Conservation (phyloP, 2,797 vertebrate genomes). For the Sebastes diaconus region DNA sequence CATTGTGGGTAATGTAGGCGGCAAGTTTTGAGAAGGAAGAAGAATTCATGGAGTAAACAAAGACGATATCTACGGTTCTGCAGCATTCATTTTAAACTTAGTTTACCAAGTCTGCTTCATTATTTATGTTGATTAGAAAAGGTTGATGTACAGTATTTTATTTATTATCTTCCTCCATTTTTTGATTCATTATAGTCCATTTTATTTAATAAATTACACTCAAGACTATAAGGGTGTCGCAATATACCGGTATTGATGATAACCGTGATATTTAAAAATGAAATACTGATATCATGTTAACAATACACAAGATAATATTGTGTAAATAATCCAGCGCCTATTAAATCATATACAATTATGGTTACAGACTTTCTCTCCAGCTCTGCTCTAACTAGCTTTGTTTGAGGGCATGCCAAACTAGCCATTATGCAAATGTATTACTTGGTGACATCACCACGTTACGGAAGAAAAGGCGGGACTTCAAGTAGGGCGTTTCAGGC, state of each 20-base stretch:
- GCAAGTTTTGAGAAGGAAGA: neutral
- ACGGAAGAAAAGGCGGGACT: too few species aligned
- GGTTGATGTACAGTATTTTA: neutral
- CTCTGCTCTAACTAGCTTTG: too few species aligned
- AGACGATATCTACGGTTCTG: neutral
- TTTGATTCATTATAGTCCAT: neutral
- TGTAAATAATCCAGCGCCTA: too few species aligned
- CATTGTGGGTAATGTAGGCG: neutral
- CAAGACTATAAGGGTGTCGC: neutral
- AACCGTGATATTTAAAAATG: too few species aligned
- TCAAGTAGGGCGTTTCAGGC: too few species aligned
- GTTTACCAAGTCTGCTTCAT: neutral
- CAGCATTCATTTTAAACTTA: neutral
- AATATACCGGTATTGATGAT: too few species aligned
- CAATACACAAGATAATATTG: too few species aligned
- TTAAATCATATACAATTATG: too few species aligned
- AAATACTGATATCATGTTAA: too few species aligned
- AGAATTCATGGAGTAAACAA: neutral
- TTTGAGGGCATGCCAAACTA: accelerated
- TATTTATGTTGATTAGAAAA: neutral
- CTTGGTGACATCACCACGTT: too few species aligned
- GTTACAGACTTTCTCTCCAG: too few species aligned
- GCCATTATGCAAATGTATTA: neutral
- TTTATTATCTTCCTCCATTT: neutral
- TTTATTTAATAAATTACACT: neutral